Conservation (phyloP, 2,113 vertebrate species). For the Dipodomys stephensi region DNA sequence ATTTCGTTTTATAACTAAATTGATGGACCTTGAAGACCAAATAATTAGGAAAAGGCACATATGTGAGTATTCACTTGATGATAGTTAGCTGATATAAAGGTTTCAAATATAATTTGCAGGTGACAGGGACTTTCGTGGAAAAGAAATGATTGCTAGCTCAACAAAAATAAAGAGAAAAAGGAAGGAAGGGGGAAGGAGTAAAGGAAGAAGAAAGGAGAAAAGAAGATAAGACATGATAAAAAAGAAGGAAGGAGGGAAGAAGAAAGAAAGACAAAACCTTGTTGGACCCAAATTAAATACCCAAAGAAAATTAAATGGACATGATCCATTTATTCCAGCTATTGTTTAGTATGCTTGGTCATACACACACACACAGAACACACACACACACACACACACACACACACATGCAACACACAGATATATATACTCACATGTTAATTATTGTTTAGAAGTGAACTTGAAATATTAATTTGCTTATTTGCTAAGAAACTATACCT, state of each 20-base stretch:
- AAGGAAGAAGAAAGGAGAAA: neutral
- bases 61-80: neutral
- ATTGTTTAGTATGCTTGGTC: neutral
- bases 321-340: neutral
- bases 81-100: conserved; percentile 72
- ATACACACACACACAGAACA: neutral
- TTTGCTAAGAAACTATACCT: neutral
- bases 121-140: conserved; percentile 56
- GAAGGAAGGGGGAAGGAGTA: too few species aligned
- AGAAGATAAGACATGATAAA: neutral
- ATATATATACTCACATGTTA: too few species aligned
- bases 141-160: conserved; percentile 57
- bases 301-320: conserved; percentile 56
- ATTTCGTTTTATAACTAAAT: conserved; percentile 79
- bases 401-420: too few species aligned
- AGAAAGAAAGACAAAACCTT: neutral
- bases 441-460: neutral
- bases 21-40: conserved; percentile 73
- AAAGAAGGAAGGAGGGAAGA: too few species aligned
- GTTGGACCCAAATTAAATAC: conserved; percentile 54
- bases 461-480: neutral
- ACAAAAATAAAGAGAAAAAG: conserved; percentile 34
- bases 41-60: conserved; percentile 18
- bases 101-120: conserved; percentile 78
- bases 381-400: too few species aligned